A percentile compares a stretch with the other conserved stretches of the same genome.
These are phyloP conservation scores for Mechanitis messenoides DNA, from an alignment of 2,888 invertebrate species.

Conservation along the genomic window DNA sequence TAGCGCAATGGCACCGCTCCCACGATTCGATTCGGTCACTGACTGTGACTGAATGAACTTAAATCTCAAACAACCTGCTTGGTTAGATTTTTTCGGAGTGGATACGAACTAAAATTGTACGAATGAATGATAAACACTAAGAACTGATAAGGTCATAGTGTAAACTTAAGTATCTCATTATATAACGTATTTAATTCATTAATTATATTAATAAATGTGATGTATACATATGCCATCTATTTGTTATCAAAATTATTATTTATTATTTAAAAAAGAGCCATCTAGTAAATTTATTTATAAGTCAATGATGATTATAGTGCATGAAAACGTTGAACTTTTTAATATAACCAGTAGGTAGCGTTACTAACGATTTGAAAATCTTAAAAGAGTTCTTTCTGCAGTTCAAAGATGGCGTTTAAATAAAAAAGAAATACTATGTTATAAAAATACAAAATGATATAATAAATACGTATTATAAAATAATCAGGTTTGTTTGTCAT, in stretches of 20 bases:
- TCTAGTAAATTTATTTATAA: not conserved
- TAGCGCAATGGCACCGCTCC: slow-evolving; percentile 42
- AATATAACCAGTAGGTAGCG: not conserved
- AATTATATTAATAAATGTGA: slow-evolving; percentile 10
- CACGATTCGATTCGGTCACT: slow-evolving; percentile 43
- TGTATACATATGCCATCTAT: slow-evolving; percentile 17
- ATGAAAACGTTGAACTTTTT: not conserved
- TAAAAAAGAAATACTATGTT: not conserved
- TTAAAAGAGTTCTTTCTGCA: not conserved
- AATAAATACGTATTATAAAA: too few species aligned
- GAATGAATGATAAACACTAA: not conserved
- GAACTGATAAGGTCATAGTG: not conserved
- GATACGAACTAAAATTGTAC: not conserved
- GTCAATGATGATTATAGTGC: not conserved
- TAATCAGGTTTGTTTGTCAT: too few species aligned
- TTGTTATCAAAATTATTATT: not conserved
- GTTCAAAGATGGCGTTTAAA: slow-evolving; percentile 7
- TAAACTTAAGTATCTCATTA: not conserved
- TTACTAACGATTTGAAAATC: not conserved
- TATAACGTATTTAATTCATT: not conserved
- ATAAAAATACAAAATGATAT: not conserved
- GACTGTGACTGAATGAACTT: slow-evolving; percentile 39
- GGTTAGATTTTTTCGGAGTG: slow-evolving; percentile 35
- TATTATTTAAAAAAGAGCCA: not conserved
- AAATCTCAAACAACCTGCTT: slow-evolving; percentile 30